Base-by-base conservation (phyloP, 2,888 invertebrate species). In the Pocota personata region DNA sequence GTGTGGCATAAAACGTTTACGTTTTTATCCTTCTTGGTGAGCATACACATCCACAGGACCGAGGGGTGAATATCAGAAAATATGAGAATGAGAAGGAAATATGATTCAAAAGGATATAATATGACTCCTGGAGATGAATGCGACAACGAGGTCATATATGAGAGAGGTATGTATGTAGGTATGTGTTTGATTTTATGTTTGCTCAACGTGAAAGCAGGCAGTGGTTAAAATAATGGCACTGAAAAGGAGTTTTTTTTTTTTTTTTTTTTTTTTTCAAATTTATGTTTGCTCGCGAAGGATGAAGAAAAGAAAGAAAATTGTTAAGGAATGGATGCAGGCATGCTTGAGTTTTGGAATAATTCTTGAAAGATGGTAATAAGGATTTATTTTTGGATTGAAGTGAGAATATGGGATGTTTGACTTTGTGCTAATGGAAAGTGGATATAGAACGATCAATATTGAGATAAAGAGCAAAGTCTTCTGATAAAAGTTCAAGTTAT, bases 31-130 rank as follows among this genome's bases (percentile, higher is more conserved):
- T 19, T 37, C 32, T 35, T 43, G 27, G 16, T 32, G 37, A 77
- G 50, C 48, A 50, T 1, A 3, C n/a, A 3, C n/a, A 30, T 43
- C 4, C 10, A 10, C 16, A 12, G 35, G 24, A 16, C 4, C 7
- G 40, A 12, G 27, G 8, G 55, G 14, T 46, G 46, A 69, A 52
- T 50, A 60, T 50, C 21, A 30, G 27, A 62, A 72, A 46, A 24
- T 71, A 58, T 71, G 35, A 32, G 77, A 43, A 48, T 12, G 57
- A 32, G 48, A 67, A 48, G 67, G 43, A 79, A 73, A 73, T 79
- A 79, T 83, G 73, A 79, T 40, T 69, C 46, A 35, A 78, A 82
- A 73, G 77, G 83, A 83, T 78, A 48, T 77, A 67, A 24, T 77
- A 67, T 32, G 69, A 72, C 27, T 60, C 37, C 35, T 55, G 58